Evolutionary conservation across 2,888 invertebrate species (phyloP), one percentile per base, ranked within the genome.

Genomic region (Graphium colonna): DNA sequence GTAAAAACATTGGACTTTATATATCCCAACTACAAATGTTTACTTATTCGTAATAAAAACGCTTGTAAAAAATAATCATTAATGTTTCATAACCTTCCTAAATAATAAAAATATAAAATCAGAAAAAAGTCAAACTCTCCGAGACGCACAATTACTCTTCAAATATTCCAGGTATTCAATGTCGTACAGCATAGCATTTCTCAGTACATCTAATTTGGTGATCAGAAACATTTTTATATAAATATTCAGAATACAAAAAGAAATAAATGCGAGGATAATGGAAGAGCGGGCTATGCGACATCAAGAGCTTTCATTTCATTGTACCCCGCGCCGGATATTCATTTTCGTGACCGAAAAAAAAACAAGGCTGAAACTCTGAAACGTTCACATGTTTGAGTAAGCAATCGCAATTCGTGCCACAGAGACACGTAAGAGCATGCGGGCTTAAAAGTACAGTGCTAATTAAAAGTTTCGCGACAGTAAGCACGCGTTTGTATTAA

Each of bases 271-370:
- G 42, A 12, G 16, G 17, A 41, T 47, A 10, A 47, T 9, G 43
- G 17, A 38, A 31, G 36, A 52, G 46, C 18, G 21, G 9, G 26
- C 21, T 36, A 17, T n/a, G 21, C 26, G 45, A 48, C 28, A 18
- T 42, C 43, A 16, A 4, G 33, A 33, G 45, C 18, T 38, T 12
- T 51, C 21, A 43, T 48, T 43, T 48, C 15, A 53, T 53, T 53
- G 43, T 48, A 48, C 38, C 36, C 26, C 26, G 28, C 9, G 47
- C 36, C 28, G 42, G 52, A 48, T 43, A 53, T 43, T 48, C 43
- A 48, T 53, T 53, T 48, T 39, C 28, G 43, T 43, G 52, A 39
- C 52, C 52, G 48, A 48, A 53, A 47, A n/a, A n/a, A 48, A 40
- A 52, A 43, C 10, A 21, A 31, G 31, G 16, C 28, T 7, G 48